Evolutionary conservation across 2,888 invertebrate genomes (phyloP), one percentile per base, ranked within the genome.

Genomic region (Uropetala carovei): DNA sequence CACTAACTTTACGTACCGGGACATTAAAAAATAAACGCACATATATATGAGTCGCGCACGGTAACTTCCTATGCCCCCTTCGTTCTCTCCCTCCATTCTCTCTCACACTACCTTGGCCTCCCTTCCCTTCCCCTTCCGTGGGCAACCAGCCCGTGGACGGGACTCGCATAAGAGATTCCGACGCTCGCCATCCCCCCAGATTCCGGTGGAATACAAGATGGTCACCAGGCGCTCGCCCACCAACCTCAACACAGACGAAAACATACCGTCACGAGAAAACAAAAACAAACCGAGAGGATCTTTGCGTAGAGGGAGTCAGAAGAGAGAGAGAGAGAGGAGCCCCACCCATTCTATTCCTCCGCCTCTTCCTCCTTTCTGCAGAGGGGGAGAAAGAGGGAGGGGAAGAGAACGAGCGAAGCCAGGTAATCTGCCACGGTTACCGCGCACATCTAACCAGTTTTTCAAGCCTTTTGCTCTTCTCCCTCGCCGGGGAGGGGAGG

Each of bases 391-490:
- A 18, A n/a, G 18, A 27, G 83, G 16, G n/a, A 16, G 60, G 27
- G 22, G 82, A 85, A 43, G 43, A 43, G 43, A 43, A 43, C 43
- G 43, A 43, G 30, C 58, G 60, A 60, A 86, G 86, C 27, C 58
- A 85, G 60, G 60, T 30, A 86, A 86, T 86, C 86, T 86, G 86
- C 86, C 86, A 86, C 86, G 86, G 60, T 64, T 86, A 60, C 86
- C 86, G 86, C 86, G 86, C 60, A 86, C 16, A 86, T 86, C 86
- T 59, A 86, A 86, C 86, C 86, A 86, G 86, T 86, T 86, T 86
- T 86, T 86, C 86, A 86, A 30, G 86, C 60, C 86, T 60, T 83
- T 83, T n/a, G 56, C 83, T 57, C 83, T 22, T n/a, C 83, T 11
- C 59, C 60, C 86, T 18, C 18, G 56, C 5, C 58, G n/a, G 27